Base-by-base conservation (phyloP, 2,113 vertebrate genomes). In the Recurvirostra avosetta region DNA sequence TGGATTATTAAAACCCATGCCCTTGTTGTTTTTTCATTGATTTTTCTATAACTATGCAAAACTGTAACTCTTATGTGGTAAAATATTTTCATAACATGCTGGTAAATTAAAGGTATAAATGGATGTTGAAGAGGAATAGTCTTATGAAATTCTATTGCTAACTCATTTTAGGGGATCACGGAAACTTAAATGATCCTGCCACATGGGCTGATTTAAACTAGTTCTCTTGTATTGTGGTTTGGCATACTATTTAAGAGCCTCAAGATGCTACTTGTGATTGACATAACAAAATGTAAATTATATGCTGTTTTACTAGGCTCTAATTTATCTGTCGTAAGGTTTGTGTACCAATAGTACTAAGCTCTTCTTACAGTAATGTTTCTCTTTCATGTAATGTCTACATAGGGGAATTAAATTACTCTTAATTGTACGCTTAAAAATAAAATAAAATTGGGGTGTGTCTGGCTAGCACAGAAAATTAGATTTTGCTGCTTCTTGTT, bases 271-370 rank as follows among this genome's bases (percentile, higher is more conserved):
- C 91, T 96, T 53, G 71, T 95, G 95, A 96, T 96, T 95, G 97
- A 94, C 91, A 86, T 70, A 93, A 91, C 92, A 97, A 96, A 97
- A 97, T 97, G 86, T 95, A 97, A 97, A 96, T 92, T 97, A 86
- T 68, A 94, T 92, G 71, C 96, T 97, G 70, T 73, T 97, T 97
- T 97, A 83, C 92, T 95, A 93, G 91, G 55, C 77, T 95, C 94
- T 93, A 92, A 95, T 97, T 97, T 94, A 95, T 98, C 98, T 95
- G 75, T 70, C 59, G 18, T 95, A 92, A 95, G 90, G 72, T 96
- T 98, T 96, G 86, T 97, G 65, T 92, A 95, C 92, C 93, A 91
- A 52, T 76, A 96, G 84, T 47, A 76, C 43, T 53, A 41, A 86
- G 88, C 52, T 93, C 66, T 73, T 95, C 84, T 94, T 94, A 45